Evolutionary conservation across 2,888 invertebrate genomes (phyloP).

Genomic region (Oxyteleia sp.): DNA sequence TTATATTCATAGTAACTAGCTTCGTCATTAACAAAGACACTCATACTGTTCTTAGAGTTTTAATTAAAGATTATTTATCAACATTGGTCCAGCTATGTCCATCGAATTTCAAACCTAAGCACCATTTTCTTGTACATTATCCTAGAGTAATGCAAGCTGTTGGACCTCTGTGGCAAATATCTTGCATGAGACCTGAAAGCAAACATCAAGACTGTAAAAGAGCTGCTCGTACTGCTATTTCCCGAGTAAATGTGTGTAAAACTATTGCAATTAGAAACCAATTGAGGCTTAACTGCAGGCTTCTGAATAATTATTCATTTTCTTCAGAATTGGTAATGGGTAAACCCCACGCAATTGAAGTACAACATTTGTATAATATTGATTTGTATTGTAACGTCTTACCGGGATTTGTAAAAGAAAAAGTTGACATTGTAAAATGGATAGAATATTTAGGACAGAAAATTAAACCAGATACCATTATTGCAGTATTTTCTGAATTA

Average conservation of each 20-base stretch:
- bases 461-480: conserved; percentile 40
- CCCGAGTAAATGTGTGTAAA: conserved; percentile 44
- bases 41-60: conserved; percentile 29
- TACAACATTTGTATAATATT: conserved; percentile 41
- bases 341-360: background rate
- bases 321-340: conserved; percentile 13
- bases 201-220: conserved; percentile 65
- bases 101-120: conserved; percentile 62
- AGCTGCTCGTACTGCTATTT: conserved; percentile 44
- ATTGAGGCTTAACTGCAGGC: conserved; percentile 42
- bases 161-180: conserved; percentile 56
- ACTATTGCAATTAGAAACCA: conserved; percentile 62
- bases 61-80: conserved; percentile 64
- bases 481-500: conserved; percentile 37
- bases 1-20: conserved; percentile 59
- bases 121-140: conserved; percentile 70
- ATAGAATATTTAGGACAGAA: conserved; percentile 49
- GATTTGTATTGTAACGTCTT: conserved; percentile 16
- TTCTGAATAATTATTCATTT: conserved; percentile 29
- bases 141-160: conserved; percentile 48
- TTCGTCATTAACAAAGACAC: conserved; percentile 33
- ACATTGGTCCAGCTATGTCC: conserved; percentile 39
- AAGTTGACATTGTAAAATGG: conserved; percentile 22
- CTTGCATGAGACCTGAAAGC: conserved; percentile 68
- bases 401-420: conserved; percentile 12